Base-by-base conservation (phyloP, 2,888 invertebrate species). In the Polia nebulosa region DNA sequence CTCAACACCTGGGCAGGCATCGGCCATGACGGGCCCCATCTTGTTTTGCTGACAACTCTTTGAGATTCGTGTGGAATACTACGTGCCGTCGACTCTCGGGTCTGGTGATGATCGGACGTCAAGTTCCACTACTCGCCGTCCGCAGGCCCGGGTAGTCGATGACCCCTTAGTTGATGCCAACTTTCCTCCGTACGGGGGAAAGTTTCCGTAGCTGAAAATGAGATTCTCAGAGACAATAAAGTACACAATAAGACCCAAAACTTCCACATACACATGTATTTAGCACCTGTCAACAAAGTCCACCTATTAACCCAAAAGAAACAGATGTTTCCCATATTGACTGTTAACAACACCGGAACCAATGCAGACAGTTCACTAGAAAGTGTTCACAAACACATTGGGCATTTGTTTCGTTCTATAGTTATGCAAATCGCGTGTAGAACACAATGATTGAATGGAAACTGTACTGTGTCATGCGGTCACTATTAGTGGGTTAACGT, bases 381-480 rank as follows among this genome's bases (percentile, higher is more conserved):
- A 83, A 83, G 81, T 74, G 59, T 64, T 47, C 57, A 27, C 47
- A 27, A 11, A 70, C 39, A 64, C 56, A 69, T 71, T 53, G 13
- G 47, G 56, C 66, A 66, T 73, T 74, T 62, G 59, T 74, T 62
- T 69, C 56, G 59, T 73, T 6, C 68, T 61, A 63, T 67, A 62
- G 64, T 34, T 68, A 83, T 84, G 80, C 74, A 66, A 82, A 83
- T 74, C 66, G 70, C 70, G 72, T 76, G 68, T 64, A 25, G 20
- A 53, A 73, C 51, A 75, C 76, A 82, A 82, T 78, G 62, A 29
- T 1, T 67, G 67, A 71, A 77, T 81, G 70, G 69, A 76, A 80
- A 72, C 64, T 39, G 69, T 74, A 59, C 70, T 56, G 34, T 76
- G 84, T 70, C 72, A 83, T 45, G 64, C 74, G 76, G 78, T 68